Conservation (phyloP, 2,888 invertebrate genomes). For the Limenitis camilla region DNA sequence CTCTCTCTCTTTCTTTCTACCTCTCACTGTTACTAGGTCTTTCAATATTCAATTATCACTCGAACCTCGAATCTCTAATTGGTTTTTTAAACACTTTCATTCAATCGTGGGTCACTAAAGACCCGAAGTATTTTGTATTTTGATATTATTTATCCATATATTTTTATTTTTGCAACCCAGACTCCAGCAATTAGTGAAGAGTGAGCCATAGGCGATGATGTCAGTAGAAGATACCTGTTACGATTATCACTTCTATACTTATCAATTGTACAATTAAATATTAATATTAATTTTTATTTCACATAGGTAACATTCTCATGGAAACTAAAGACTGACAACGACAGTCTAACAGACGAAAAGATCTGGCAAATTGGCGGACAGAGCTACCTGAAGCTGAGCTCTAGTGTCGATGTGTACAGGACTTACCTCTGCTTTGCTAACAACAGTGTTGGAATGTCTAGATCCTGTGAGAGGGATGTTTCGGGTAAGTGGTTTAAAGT, state of each 20-base stretch:
- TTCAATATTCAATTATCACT: too few relatives aligned
- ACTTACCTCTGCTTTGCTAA: slow-evolving; percentile 90
- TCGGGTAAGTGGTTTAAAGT: slow-evolving; percentile 77
- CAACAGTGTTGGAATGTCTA: slow-evolving; percentile 83
- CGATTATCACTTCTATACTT: neutral
- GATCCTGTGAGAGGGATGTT: slow-evolving; percentile 79
- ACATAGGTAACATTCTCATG: slow-evolving; percentile 82
- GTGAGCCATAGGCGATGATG: too few relatives aligned
- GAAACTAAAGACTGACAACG: slow-evolving; percentile 89
- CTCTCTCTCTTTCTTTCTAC: too few relatives aligned
- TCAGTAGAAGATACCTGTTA: too few relatives aligned
- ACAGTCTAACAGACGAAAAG: slow-evolving; percentile 77
- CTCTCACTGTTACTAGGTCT: too few relatives aligned
- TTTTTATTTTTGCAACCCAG: too few relatives aligned
- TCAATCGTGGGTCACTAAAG: too few relatives aligned
- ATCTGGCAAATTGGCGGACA: slow-evolving; percentile 61
- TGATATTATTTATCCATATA: too few relatives aligned
- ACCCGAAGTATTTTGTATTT: too few relatives aligned
- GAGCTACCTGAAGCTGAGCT: slow-evolving; percentile 69
- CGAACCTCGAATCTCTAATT: too few relatives aligned
- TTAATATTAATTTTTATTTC: neutral
- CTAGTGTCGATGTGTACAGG: slow-evolving; percentile 71
- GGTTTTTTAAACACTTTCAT: too few relatives aligned
- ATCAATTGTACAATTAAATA: neutral
- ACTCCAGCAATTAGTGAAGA: too few relatives aligned